Conservation (phyloP, 92 coral and sea anemone species). For the Epizoanthus stellaris region DNA sequence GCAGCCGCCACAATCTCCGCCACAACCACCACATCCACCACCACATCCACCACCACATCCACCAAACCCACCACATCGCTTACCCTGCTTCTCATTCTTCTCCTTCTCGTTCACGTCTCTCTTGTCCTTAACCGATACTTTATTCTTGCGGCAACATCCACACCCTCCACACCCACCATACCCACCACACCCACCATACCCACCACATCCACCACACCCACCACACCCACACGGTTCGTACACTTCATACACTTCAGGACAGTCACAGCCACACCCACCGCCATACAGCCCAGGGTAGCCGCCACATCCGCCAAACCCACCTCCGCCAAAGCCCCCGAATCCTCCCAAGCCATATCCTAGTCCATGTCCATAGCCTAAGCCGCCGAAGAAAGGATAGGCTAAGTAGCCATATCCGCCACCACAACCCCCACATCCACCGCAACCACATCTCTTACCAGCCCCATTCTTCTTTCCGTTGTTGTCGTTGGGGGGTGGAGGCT, state of each 20-base stretch:
- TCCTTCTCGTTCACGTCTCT: slow-evolving; percentile 31
- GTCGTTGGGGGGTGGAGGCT: slow-evolving; percentile 43
- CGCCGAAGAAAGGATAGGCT: slow-evolving; percentile 65
- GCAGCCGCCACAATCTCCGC: slow-evolving; percentile 3
- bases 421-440: slow-evolving; percentile 14
- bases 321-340: slow-evolving; percentile 47
- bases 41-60: slow-evolving; percentile 20
- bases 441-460: slow-evolving; percentile 29
- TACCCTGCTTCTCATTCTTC: slow-evolving; percentile 7
- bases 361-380: slow-evolving; percentile 65
- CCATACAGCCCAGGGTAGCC: slow-evolving; percentile 53
- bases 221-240: slow-evolving; percentile 29
- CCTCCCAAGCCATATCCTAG: slow-evolving; percentile 68
- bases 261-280: slow-evolving; percentile 49
- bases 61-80: slow-evolving; percentile 22
- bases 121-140: slow-evolving; percentile 35
- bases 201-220: slow-evolving; percentile 65
- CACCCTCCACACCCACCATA: slow-evolving; percentile 63
- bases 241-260: no score
- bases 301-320: slow-evolving; percentile 63
- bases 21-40: neutral
- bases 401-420: slow-evolving; percentile 18
- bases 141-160: slow-evolving; percentile 54
- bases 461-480: slow-evolving; percentile 14
- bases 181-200: slow-evolving; percentile 36